Conservation (phyloP, 2,797 vertebrate species). For the Sardinella longiceps region DNA sequence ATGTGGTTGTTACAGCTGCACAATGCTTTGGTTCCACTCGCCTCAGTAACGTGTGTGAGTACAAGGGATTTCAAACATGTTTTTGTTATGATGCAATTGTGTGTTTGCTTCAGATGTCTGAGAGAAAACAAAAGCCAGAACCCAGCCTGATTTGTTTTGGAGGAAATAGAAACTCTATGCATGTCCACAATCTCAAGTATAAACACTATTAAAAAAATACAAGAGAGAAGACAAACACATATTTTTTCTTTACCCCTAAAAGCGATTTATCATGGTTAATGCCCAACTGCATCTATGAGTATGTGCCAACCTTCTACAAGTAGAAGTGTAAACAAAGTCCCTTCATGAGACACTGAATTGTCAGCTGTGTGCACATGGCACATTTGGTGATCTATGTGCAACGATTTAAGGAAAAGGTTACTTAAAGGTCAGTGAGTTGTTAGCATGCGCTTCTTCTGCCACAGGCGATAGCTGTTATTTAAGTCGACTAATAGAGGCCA, state of each 20-base stretch:
- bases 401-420: neutral
- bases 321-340: neutral
- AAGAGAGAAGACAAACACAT: neutral
- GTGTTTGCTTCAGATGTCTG: neutral
- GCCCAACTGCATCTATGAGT: neutral
- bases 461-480: constrained; percentile 17
- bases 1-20: constrained; percentile 14
- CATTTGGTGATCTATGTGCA: neutral
- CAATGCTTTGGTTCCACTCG: neutral
- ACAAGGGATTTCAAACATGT: neutral
- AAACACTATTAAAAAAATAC: neutral
- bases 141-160: neutral
- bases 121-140: neutral
- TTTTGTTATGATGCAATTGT: constrained; percentile 25
- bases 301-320: neutral
- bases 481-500: constrained; percentile 1
- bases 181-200: neutral
- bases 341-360: neutral
- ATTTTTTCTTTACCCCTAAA: neutral
- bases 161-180: neutral
- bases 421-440: constrained; percentile 1
- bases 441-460: neutral
- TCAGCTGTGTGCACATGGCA: neutral
- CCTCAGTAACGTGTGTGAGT: neutral
- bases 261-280: neutral